Evolutionary conservation across 2,888 invertebrate species (phyloP).

Genomic region (Eulithis testata): DNA sequence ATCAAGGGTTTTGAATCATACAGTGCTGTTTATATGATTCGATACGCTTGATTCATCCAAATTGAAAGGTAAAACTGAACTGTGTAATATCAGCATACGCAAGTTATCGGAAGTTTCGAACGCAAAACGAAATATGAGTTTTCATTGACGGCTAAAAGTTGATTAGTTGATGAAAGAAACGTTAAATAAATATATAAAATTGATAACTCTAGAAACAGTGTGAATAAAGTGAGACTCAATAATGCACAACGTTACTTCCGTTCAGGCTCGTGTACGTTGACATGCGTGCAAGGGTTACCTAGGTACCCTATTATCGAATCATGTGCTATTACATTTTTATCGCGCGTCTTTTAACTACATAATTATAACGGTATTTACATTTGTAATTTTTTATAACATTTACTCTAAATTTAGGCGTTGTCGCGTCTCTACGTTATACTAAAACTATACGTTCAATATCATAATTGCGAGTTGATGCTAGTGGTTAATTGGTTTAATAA

Average conservation of each 20-base stretch:
- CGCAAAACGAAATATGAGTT: too few species aligned
- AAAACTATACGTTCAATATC: too few species aligned
- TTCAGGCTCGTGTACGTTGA: neutral
- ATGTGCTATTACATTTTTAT: conserved; percentile 8
- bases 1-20: too few species aligned
- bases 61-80: too few species aligned
- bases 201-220: neutral
- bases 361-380: neutral
- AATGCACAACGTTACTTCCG: neutral
- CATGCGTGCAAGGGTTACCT: neutral
- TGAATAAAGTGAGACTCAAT: neutral
- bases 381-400: neutral
- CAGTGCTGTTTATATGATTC: too few species aligned
- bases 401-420: neutral
- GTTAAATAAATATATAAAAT: too few species aligned
- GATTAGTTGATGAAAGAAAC: too few species aligned
- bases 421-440: neutral
- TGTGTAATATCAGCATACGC: too few species aligned
- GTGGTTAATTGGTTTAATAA: neutral
- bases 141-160: too few species aligned
- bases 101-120: too few species aligned
- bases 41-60: too few species aligned
- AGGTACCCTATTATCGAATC: conserved; percentile 3
- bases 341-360: neutral
- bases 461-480: neutral